Base-by-base conservation (phyloP, 1,140 invertebrate species). In the Belonocnema kinseyi region DNA sequence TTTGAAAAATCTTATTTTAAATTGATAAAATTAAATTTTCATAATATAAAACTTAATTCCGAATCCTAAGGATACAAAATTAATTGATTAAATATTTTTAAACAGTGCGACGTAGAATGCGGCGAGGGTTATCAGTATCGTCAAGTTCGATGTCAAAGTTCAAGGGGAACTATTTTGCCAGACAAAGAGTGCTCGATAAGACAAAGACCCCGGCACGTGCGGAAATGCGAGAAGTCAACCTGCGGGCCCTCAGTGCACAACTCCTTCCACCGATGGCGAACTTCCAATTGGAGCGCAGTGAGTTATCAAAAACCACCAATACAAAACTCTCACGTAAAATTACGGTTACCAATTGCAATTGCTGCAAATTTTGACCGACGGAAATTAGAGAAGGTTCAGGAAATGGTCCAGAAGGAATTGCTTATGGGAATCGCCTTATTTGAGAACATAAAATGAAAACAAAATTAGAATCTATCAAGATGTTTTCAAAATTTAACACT, bases 31-130 rank as follows among this genome's bases (percentile, higher is more conserved):
- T 21, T 21, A 50, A n/a, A 16, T 21, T 8, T n/a, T 6, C n/a
- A 71, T 17, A 0, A 58, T 17, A 58, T 58, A 58, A 10, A 17
- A 70, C 21, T 75, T n/a, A 19, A 16, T 73, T 77, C 21, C 21
- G 4, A 17, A 56, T 70, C 13, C 66, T 73, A 71, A 40, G 12
- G 12, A 33, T 71, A 17, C 17, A 72, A 71, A 76, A 17, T 21
- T 50, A n/a, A 17, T 61, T 16, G 26, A 50, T 82, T 16, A 14
- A 10, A 70, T 72, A 61, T 79, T 75, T 61, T 73, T 75, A 70
- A 87, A 50, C 84, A 95, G 94, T 95, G 94, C 82, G 92, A 93
- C 56, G 89, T 88, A n/a, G 91, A 91, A 40, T 96, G 95, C 86
- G 95, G 93, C 14, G 89, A 90, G 61, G 94, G 95, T 66, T 90